These are phyloP conservation scores for Parnassius smintheus DNA, from an alignment of 2,888 invertebrate genomes.

Conservation along the genomic window DNA sequence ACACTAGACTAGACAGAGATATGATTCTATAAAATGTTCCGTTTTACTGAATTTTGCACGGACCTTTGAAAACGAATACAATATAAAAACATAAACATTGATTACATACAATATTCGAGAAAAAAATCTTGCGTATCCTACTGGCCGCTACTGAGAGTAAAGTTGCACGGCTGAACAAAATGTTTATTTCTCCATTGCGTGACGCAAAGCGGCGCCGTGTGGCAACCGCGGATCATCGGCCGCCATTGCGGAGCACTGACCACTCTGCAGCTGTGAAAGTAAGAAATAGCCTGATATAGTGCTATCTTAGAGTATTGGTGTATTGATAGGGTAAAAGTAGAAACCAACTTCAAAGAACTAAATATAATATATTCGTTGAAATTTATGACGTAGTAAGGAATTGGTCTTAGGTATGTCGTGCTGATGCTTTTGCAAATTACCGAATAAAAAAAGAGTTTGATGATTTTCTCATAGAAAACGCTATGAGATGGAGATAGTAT, in stretches of 20 bases:
- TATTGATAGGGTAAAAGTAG: background rate
- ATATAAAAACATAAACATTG: no score
- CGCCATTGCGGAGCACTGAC: conserved; percentile 22
- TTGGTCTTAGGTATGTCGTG: no score
- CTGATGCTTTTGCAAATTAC: no score
- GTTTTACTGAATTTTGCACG: no score
- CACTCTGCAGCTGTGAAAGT: conserved; percentile 22
- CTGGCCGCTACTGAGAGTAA: background rate
- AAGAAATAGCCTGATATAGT: conserved; percentile 12
- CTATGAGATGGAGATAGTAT: no score
- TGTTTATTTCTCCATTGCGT: conserved; percentile 20
- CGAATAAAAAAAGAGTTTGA: no score
- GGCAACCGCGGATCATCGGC: conserved; percentile 26
- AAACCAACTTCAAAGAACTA: background rate
- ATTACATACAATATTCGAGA: background rate
- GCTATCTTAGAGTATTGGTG: conserved; percentile 4
- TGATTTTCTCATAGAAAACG: no score
- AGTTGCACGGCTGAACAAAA: conserved; percentile 15
- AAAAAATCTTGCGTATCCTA: conserved; percentile 6
- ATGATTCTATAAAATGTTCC: no score
- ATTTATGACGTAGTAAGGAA: no score
- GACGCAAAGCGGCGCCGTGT: conserved; percentile 16
- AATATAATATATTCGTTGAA: no score
- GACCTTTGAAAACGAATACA: no score
- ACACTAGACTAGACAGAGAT: no score